A percentile compares a stretch with the other conserved stretches of the same genome.
Conservation (phyloP, 92 coral and sea anemone species). For the Palythoa grandiflora region DNA sequence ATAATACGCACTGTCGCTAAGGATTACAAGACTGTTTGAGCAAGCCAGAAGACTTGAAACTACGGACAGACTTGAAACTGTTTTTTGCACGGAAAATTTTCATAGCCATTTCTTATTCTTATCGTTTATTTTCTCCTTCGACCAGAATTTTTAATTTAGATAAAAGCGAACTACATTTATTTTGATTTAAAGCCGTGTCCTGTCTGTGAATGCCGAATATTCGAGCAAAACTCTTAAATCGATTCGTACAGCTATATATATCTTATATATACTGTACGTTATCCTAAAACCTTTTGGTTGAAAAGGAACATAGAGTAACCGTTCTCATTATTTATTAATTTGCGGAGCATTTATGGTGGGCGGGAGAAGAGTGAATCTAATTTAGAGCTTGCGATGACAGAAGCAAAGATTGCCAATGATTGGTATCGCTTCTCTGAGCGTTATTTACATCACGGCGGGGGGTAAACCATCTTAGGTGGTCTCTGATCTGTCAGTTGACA, state of each 20-base stretch:
- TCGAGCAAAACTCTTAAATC: not conserved
- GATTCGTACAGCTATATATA: not conserved
- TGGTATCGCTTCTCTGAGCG: slow-evolving; percentile 56
- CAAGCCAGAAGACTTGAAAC: not conserved
- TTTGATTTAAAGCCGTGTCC: slow-evolving; percentile 3
- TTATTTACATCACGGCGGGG: slow-evolving; percentile 67
- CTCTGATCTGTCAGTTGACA: slow-evolving; percentile 63
- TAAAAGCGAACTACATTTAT: not conserved
- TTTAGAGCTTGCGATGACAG: slow-evolving; percentile 79
- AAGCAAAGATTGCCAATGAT: slow-evolving; percentile 68
- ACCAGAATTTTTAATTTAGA: not conserved
- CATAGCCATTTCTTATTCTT: not conserved
- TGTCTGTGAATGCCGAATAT: no score
- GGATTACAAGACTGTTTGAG: slow-evolving; percentile 21
- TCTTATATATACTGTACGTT: not conserved
- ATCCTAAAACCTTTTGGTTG: not conserved
- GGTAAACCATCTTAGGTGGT: slow-evolving; percentile 63
- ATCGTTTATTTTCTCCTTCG: not conserved
- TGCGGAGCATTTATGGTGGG: slow-evolving; percentile 57
- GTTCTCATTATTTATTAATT: slow-evolving; percentile 72
- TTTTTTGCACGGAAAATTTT: not conserved
- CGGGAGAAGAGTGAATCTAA: slow-evolving; percentile 72
- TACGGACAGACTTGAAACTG: not conserved
- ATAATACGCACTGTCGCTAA: slow-evolving; percentile 15
- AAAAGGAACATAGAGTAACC: slow-evolving; percentile 47